Base-by-base conservation (phyloP, 1,140 invertebrate species). In the Acyrthosiphon pisum region DNA sequence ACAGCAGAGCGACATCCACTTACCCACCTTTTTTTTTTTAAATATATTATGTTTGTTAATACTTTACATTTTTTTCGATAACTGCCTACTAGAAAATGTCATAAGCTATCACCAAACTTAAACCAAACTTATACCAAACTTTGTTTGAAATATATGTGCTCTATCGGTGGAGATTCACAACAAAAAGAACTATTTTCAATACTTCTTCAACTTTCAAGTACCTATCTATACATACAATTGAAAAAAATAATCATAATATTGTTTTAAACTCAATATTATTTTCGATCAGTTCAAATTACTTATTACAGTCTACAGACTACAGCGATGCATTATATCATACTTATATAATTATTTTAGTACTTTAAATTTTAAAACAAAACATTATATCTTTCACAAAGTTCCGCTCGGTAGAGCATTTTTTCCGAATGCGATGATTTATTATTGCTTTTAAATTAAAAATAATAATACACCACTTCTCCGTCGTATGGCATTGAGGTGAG, bases 281-380 rank as follows among this genome's bases (percentile, higher is more conserved):
- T 76, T 76, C 4, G 2, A 76, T 76, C 4, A n/a, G 60, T n/a
- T n/a, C 30, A 76, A 18, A 76, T 76, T 76, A 68, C 26, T 68
- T 4, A 76, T 68, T 4, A 76, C 60, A 76, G 30, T 14, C 6
- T 76, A 76, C n/a, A n/a, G 60, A 46, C 9, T 18, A 50, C 22
- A 22, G 20, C 14, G n/a, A 35, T 76, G 20, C n/a, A 76, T 76
- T 76, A 76, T 18, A 76, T n/a, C 14, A 76, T n/a, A 76, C 3
- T 76, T 76, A 76, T 76, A 76, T 76, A 76, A 76, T 76, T 76
- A 76, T 76, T n/a, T 76, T n/a, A 76, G 60, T 76, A 76, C n/a
- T 18, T 76, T 3, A n/a, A n/a, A 68, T 68, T 76, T 76, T n/a
- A 18, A 76, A 76, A 76, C 30, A n/a, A 76, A 76, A 76, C 14